Percentiles rank a stretch among this genome's conserved stretches.
Evolutionary conservation across 2,797 vertebrate species (phyloP).

Genomic region (Pantherophis vulpinus): DNA sequence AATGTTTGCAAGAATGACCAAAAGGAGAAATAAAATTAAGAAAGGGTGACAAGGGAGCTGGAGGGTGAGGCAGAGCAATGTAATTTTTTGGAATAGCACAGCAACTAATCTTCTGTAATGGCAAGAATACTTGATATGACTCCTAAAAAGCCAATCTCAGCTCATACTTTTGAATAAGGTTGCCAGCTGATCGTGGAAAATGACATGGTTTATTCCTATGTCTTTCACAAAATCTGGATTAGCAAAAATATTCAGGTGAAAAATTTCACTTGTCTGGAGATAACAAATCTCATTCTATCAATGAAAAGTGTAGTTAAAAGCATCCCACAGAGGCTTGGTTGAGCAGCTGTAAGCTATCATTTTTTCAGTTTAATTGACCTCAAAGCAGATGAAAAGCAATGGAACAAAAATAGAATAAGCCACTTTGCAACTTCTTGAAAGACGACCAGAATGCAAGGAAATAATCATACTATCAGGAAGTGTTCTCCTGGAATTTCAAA

Average conservation of each 20-base stretch:
- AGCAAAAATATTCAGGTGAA: neutral
- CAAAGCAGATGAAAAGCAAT: neutral
- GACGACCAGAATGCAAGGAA: neutral
- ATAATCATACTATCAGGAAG: neutral
- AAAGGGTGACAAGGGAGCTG: neutral
- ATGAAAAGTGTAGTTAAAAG: neutral
- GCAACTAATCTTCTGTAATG: neutral
- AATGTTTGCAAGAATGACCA: neutral
- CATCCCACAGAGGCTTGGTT: neutral
- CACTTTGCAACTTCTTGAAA: neutral
- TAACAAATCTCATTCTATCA: neutral
- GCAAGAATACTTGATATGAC: neutral
- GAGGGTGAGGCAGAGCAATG: neutral
- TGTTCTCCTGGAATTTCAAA: neutral
- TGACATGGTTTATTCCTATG: neutral
- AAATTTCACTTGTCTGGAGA: neutral
- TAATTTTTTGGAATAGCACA: neutral
- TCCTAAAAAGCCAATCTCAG: neutral
- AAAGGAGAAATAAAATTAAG: neutral
- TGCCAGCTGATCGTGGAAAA: neutral
- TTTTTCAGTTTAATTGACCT: neutral
- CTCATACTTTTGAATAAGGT: neutral
- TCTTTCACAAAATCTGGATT: neutral
- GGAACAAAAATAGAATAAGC: neutral
- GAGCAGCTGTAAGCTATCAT: neutral